Base-by-base conservation (phyloP, 1,140 invertebrate species). In the Brachionus manjavacas region DNA sequence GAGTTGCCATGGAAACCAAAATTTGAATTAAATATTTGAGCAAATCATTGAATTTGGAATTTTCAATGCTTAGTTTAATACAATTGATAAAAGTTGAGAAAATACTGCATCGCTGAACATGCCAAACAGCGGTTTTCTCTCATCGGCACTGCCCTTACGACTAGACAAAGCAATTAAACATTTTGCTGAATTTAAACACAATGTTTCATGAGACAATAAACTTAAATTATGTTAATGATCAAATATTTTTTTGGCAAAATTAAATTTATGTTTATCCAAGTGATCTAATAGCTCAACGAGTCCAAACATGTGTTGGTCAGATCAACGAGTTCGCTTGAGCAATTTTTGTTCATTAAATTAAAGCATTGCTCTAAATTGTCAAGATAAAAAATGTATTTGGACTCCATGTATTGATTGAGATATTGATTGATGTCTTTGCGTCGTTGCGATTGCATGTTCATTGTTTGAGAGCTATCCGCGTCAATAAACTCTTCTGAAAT, bases 341-440 rank as follows among this genome's bases (percentile, higher is more conserved):
- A 23, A 76, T 52, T 76, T 76, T 76, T 52, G 25, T 76, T 76
- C 6, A 76, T 14, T 1, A 76, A 49, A 28, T 49, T 7, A 12
- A 76, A 76, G 46, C 72, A 76, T 12, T 76, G 46, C n/a, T 76
- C 72, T 11, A 76, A 28, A 31, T 49, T 49, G 25, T 76, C 72
- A 4, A 76, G 14, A 25, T 76, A 76, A 7, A 76, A 76, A 0
- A 28, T 46, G 43, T 11, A 81, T 23, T 66, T 68, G n/a, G 64
- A 43, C 0, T 60, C 6, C 79, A 81, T 81, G 64, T 81, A 25
- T 14, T 81, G 52, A 14, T 68, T 81, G 11, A 81, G 31, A 23
- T 81, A 81, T 35, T 60, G 52, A 14, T 81, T 81, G n/a, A 81
- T 81, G 52, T 81, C 79, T 68, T 81, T 81, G n/a, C 79, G 20